Evolutionary conservation across 2,888 invertebrate genomes (phyloP).

Genomic region (Standfussiana lucernea): DNA sequence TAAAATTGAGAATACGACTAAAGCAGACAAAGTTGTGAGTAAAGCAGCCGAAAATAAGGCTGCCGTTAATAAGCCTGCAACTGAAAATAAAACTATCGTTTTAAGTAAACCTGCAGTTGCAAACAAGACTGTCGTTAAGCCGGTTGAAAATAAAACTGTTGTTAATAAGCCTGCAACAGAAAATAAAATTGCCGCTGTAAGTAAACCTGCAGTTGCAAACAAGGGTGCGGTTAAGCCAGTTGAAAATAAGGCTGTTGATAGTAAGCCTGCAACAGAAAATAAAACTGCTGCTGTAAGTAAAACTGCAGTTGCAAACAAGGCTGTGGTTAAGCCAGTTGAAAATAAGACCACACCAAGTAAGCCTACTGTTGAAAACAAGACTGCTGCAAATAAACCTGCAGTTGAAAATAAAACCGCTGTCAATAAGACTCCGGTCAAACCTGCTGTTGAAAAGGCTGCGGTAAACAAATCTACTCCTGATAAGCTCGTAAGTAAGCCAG

Average conservation of each 20-base stretch:
- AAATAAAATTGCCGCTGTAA: conserved; percentile 15
- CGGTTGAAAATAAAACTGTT: conserved; percentile 13
- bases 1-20: conserved; percentile 19
- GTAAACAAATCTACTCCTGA: conserved; percentile 5
- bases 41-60: conserved; percentile 15
- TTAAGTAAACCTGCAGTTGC: not conserved
- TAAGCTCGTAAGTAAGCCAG: conserved; percentile 1
- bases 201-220: not conserved
- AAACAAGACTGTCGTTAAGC: conserved; percentile 9
- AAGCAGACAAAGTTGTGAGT: conserved; percentile 10
- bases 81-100: conserved; percentile 11
- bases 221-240: not conserved
- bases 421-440: conserved; percentile 10
- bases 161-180: conserved; percentile 13
- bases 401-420: conserved; percentile 3
- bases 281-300: conserved; percentile 6
- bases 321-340: not conserved
- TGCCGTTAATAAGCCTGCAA: conserved; percentile 5
- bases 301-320: conserved; percentile 4
- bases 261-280: conserved; percentile 23
- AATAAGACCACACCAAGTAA: conserved; percentile 21
- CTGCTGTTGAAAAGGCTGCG: not conserved
- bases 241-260: not conserved
- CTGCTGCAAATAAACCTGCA: not conserved
- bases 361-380: conserved; percentile 12